Conservation (phyloP, 2,113 vertebrate species). For the Lepidothrix coronata region DNA sequence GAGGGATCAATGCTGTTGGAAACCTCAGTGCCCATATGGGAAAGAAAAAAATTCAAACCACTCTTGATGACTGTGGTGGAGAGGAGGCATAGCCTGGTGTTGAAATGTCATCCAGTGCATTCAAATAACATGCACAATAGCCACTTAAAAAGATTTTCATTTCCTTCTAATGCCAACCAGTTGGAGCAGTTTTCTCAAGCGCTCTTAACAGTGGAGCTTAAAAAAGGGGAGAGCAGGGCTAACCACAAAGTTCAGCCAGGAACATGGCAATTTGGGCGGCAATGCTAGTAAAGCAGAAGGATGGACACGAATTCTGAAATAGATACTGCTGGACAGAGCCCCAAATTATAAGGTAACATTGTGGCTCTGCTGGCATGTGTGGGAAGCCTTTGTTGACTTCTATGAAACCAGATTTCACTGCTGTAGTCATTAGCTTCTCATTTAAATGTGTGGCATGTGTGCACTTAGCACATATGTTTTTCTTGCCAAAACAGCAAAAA, state of each 20-base stretch:
- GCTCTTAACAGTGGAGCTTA: neutral
- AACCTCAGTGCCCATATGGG: slow-evolving; percentile 51
- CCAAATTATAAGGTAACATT: neutral
- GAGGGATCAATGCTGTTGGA: slow-evolving; percentile 39
- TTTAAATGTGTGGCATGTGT: neutral
- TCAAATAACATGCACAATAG: slow-evolving; percentile 45
- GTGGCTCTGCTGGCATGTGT: neutral
- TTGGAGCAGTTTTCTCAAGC: slow-evolving; percentile 29
- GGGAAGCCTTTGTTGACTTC: neutral
- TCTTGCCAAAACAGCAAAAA: neutral
- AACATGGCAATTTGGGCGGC: neutral
- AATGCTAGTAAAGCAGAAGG: neutral
- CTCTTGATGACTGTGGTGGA: slow-evolving; percentile 37
- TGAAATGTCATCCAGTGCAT: slow-evolving; percentile 51
- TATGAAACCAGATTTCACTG: neutral
- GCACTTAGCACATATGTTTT: neutral
- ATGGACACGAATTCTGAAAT: neutral
- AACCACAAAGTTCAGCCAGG: neutral
- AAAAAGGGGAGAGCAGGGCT: neutral
- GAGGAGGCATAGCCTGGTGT: slow-evolving; percentile 53
- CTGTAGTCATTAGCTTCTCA: neutral
- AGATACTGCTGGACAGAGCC: neutral
- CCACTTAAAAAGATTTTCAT: slow-evolving; percentile 57
- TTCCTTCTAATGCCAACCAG: slow-evolving; percentile 51
- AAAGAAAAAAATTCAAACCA: neutral